A percentile compares a stretch with the other conserved stretches of the same genome.
Evolutionary conservation across 2,888 invertebrate genomes (phyloP).

Genomic region (Drosophila merina): DNA sequence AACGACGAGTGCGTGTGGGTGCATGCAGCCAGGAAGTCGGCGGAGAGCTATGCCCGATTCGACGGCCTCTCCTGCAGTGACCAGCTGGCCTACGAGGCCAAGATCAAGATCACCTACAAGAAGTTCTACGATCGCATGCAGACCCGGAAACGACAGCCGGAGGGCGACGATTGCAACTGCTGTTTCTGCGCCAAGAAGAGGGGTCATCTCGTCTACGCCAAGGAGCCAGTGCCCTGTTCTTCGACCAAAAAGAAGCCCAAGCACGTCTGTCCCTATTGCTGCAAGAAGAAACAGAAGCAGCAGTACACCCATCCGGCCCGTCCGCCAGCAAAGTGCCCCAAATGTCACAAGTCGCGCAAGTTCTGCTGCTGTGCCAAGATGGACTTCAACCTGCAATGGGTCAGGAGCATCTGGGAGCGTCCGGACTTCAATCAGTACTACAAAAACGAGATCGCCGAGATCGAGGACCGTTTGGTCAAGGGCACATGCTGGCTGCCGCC

Average conservation of each 20-base stretch:
- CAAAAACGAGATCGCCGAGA: conserved; percentile 73
- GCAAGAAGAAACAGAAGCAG: conserved; percentile 66
- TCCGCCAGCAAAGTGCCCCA: conserved; percentile 70
- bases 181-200: conserved; percentile 81
- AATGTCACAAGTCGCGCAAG: conserved; percentile 73
- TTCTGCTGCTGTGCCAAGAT: conserved; percentile 78
- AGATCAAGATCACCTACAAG: conserved; percentile 79
- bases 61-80: conserved; percentile 80
- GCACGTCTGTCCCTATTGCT: conserved; percentile 73
- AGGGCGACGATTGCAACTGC: conserved; percentile 78
- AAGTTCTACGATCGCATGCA: conserved; percentile 81
- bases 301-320: conserved; percentile 64
- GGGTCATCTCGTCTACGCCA: conserved; percentile 73
- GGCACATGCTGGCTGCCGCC: conserved; percentile 70
- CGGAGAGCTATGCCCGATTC: conserved; percentile 76
- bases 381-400: conserved; percentile 78
- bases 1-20: conserved; percentile 81
- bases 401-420: conserved; percentile 79
- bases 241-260: conserved; percentile 66
- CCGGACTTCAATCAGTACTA: conserved; percentile 80
- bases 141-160: conserved; percentile 71
- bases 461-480: conserved; percentile 67
- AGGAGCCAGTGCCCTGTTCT: conserved; percentile 61
- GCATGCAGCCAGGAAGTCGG: conserved; percentile 79
- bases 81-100: conserved; percentile 74